Base-by-base conservation (phyloP, 2,888 invertebrate species). In the Leucania comma region DNA sequence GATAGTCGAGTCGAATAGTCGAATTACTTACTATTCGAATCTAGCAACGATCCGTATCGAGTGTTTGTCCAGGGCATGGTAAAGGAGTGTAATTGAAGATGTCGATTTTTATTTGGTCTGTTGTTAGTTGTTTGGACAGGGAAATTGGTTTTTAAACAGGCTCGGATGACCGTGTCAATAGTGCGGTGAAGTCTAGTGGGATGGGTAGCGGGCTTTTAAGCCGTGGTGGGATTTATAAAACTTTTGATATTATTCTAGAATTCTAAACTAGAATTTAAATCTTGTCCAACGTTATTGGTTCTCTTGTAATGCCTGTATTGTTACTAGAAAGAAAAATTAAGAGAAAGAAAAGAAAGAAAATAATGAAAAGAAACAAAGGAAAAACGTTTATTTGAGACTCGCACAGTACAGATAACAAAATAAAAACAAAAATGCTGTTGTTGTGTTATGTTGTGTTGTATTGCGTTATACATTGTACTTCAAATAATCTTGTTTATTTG, bases 21-120 rank as follows among this genome's bases (percentile, higher is more conserved):
- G 84, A 86, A 87, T 83, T 82, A 83, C 86, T 83, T 82, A 83
- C 86, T 86, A 87, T 87, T 85, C 81, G 81, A 83, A 85, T 82
- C 80, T 75, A 69, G 78, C 70, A 74, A 76, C 82, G 83, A 87
- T 83, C 88, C 85, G 79, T 67, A 71, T 83, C 78, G 82, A 90
- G 91, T 92, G 90, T 92, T 92, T 92, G 90, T 70, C 75, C 82
- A 86, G 85, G 73, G 75, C 78, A 75, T 80, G 71, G 83, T 84
- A 87, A 89, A 90, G 88, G 89, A 89, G 89, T 90, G 90, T 88
- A 89, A 91, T 90, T 87, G 89, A 91, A 91, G 91, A 90, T 84
- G 85, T 80, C 73, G 80, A 80, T 78, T 83, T 87, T 87, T 89
- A 88, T 90, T 90, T 91, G 88, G 79, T 85, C 85, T 82, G 79